Conservation (phyloP, 2,113 vertebrate species). For the Phrynosoma platyrhinos region DNA sequence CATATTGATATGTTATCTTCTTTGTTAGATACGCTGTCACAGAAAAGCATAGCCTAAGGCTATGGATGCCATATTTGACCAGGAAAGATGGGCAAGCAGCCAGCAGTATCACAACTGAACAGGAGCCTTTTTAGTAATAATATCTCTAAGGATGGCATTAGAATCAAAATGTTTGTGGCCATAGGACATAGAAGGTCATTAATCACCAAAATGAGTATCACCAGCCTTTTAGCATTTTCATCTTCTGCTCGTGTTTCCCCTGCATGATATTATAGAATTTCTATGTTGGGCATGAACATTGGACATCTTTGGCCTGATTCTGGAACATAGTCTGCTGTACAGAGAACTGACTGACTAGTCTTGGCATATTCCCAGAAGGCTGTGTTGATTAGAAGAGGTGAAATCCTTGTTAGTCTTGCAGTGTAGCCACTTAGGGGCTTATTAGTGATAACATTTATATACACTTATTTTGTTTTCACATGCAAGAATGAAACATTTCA, state of each 20-base stretch:
- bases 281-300: neutral
- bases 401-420: neutral
- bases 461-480: no score
- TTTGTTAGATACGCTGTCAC: neutral
- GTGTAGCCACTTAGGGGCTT: neutral
- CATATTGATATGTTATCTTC: slow-evolving; percentile 18
- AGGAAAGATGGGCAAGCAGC: neutral
- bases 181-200: neutral
- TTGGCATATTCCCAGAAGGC: neutral
- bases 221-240: neutral
- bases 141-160: neutral
- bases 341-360: no score
- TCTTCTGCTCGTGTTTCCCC: neutral
- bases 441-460: no score
- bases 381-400: neutral
- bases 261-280: neutral
- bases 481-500: neutral
- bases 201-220: slow-evolving; percentile 4
- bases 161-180: neutral
- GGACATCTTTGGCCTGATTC: neutral
- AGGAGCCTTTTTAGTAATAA: neutral
- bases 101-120: slow-evolving; percentile 3
- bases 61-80: neutral
- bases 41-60: slow-evolving; percentile 11
- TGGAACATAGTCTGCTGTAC: neutral